Evolutionary conservation across 2,113 vertebrate genomes (phyloP).

Genomic region (Pteronura brasiliensis): DNA sequence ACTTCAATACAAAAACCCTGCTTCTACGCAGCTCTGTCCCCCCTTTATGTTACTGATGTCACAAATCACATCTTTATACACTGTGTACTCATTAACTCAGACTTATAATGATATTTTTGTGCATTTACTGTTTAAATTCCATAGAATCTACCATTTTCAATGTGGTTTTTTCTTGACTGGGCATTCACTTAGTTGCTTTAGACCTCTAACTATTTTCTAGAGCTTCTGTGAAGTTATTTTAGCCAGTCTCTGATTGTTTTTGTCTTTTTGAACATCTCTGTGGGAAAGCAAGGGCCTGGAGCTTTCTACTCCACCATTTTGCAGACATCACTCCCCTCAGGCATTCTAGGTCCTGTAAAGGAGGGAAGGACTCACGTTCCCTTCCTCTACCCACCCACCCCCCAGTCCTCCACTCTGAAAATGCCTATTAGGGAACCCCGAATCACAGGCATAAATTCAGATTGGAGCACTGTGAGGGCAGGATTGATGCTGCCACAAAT

Average conservation of each 20-base stretch:
- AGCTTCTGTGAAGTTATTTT: neutral
- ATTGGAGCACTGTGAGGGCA: neutral
- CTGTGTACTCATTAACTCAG: neutral
- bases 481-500: too few species aligned
- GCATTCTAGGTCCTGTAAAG: neutral
- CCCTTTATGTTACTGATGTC: neutral
- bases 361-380: neutral
- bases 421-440: neutral
- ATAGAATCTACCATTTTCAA: neutral
- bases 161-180: neutral
- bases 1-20: neutral
- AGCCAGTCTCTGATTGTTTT: neutral
- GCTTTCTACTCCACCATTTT: neutral
- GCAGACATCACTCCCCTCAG: neutral
- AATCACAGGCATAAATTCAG: neutral
- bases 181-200: neutral
- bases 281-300: neutral
- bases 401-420: neutral
- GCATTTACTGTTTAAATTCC: neutral
- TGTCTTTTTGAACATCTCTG: neutral
- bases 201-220: neutral
- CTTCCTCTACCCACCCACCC: neutral
- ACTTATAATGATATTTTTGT: neutral
- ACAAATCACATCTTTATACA: neutral
- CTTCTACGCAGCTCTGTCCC: neutral